Evolutionary conservation across 2,113 vertebrate species (phyloP), one percentile per base, ranked within the genome.

Genomic region (Pseudorectes ferrugineus): DNA sequence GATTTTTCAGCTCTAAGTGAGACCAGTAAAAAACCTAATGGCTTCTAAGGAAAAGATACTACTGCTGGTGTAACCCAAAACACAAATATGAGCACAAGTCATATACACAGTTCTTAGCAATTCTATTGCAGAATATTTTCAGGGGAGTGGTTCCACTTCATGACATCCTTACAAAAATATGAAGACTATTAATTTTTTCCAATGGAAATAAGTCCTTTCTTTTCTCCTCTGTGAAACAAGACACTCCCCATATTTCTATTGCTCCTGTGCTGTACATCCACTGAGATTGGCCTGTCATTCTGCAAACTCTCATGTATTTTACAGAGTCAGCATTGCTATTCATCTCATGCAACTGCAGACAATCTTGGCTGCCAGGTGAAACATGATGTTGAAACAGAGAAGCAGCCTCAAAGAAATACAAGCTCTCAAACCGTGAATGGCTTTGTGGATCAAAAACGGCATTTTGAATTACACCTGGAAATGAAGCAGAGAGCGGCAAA

Each of bases 311-410:
- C 46, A 31, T 92, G 75, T 92, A 62, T 93, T 94, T 94, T 55
- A 83, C 49, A 45, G 78, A 72, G 79, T 88, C 92, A 90, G 80
- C 82, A 67, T 92, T 91, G 63, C 75, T 92, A 93, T 93, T 94
- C 85, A 78, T 72, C 92, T 94, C 92, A 77, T 90, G 94, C 52
- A 84, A 95, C 72, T 62, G 76, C 88, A 95, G 93, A 61, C 88
- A 85, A 25, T 95, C 90, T 91, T 63, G 85, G 75, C 91, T 95
- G 92, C 93, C 87, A 93, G 80, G 94, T 97, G 95, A 96, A 94
- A 93, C 51, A 36, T 8, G n/a, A 86, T 86, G 93, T 84, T 81
- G 85, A 94, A 96, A 92, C 55, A 85, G 88, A 89, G 88, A 76
- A 82, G 52, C 82, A 54, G 45, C 45, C 75, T 92, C 2, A 4